phyloP scores from a whole-genome alignment of 2,113 vertebrate genomes.

The Misgurnus anguillicaudatus region DNA sequence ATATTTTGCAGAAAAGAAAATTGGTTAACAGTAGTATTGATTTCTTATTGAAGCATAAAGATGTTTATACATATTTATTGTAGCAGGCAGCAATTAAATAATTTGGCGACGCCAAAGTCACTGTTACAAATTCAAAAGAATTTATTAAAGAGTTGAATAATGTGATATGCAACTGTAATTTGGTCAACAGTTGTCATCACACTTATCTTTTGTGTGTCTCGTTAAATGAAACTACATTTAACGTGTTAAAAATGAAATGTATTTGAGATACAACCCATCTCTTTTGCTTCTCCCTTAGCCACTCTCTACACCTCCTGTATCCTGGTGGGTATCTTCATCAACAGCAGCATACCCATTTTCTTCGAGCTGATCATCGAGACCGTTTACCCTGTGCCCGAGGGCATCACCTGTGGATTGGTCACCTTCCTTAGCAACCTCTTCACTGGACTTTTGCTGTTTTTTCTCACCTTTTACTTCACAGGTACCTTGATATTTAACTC shows the following conservation, averaged over 20 bases:
- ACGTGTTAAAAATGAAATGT: not conserved
- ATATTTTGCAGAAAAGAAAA: too few relatives aligned
- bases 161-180: not conserved
- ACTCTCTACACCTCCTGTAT: conserved; percentile 95
- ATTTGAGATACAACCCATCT: not conserved
- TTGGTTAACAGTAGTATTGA: too few relatives aligned
- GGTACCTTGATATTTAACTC: conserved; percentile 70
- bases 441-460: conserved; percentile 91
- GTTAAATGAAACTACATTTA: not conserved
- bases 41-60: too few relatives aligned
- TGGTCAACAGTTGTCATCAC: not conserved
- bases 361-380: conserved; percentile 98
- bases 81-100: too few relatives aligned
- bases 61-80: too few relatives aligned
- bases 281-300: conserved; percentile 69
- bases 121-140: not conserved
- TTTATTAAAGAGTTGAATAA: not conserved
- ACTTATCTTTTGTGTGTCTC: not conserved
- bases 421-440: conserved; percentile 94
- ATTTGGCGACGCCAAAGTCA: not conserved
- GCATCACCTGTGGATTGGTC: conserved; percentile 96
- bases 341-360: conserved; percentile 95
- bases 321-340: conserved; percentile 93
- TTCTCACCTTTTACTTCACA: conserved; percentile 92
- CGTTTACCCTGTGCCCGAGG: conserved; percentile 96